Conservation (phyloP, 35 echinoderm and acorn worm genomes). For the Heliocidaris tuberculata region DNA sequence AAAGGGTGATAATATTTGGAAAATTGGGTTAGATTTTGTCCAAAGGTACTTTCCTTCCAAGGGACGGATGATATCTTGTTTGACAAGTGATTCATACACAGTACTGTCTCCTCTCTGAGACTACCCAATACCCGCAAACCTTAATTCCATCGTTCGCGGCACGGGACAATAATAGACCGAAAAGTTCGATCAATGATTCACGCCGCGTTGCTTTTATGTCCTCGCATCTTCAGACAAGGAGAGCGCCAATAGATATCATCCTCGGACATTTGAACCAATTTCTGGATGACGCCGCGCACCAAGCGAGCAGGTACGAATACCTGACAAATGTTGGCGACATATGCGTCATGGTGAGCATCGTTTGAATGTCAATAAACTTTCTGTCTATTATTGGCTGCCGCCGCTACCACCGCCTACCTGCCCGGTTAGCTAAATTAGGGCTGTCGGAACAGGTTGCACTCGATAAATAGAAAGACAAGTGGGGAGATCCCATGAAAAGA, state of each 20-base stretch:
- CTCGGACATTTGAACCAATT: background rate
- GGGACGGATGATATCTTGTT: background rate
- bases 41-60: background rate
- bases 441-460: constrained; percentile 7
- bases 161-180: background rate
- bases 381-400: background rate
- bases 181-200: constrained; percentile 13
- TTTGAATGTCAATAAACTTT: constrained; percentile 15
- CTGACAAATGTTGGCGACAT: background rate
- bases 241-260: background rate
- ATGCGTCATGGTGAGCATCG: constrained; percentile 7
- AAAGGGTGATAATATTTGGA: too few relatives aligned
- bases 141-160: background rate
- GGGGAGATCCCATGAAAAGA: background rate
- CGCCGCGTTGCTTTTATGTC: background rate
- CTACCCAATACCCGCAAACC: background rate
- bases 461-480: background rate
- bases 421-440: background rate
- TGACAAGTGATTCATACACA: background rate
- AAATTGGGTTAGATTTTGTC: too few relatives aligned
- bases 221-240: background rate
- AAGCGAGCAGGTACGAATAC: background rate
- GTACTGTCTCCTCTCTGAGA: background rate
- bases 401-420: background rate
- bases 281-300: background rate